These are phyloP conservation scores for Micrastur ruficollis DNA, from an alignment of 2,797 vertebrate genomes.

Conservation along the genomic window DNA sequence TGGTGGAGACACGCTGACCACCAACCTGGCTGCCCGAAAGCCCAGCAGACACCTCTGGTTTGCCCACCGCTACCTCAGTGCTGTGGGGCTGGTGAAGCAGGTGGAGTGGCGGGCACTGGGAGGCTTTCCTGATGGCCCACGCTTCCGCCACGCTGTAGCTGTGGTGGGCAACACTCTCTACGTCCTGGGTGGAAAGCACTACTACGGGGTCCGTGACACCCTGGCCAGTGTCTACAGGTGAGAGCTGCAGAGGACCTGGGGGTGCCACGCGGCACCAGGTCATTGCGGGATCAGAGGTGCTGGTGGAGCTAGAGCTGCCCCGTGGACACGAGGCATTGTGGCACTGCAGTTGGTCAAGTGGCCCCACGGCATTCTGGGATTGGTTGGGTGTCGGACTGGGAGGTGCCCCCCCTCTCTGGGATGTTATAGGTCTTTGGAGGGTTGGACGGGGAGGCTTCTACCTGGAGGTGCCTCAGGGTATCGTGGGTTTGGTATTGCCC, in stretches of 20 bases:
- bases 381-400: not conserved
- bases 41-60: conserved; percentile 85
- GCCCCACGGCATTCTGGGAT: not conserved
- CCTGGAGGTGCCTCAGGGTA: not conserved
- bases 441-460: not conserved
- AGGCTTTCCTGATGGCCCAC: conserved; percentile 76
- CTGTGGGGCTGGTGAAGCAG: conserved; percentile 65
- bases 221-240: conserved; percentile 89
- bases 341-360: not conserved
- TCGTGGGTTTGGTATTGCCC: not conserved
- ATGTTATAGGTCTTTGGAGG: not conserved
- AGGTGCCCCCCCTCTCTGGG: not conserved
- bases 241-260: not conserved
- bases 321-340: not conserved
- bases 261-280: not conserved
- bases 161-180: conserved; percentile 79
- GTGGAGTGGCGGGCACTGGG: conserved; percentile 51
- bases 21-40: conserved; percentile 74
- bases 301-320: not conserved
- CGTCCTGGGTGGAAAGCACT: conserved; percentile 87
- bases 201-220: conserved; percentile 80
- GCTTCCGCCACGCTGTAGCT: conserved; percentile 41
- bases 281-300: not conserved
- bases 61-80: conserved; percentile 80
- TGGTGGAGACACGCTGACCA: conserved; percentile 82